phyloP scores from a whole-genome alignment of 2,797 vertebrate species.

The Pseudocheirus occidentalis region DNA sequence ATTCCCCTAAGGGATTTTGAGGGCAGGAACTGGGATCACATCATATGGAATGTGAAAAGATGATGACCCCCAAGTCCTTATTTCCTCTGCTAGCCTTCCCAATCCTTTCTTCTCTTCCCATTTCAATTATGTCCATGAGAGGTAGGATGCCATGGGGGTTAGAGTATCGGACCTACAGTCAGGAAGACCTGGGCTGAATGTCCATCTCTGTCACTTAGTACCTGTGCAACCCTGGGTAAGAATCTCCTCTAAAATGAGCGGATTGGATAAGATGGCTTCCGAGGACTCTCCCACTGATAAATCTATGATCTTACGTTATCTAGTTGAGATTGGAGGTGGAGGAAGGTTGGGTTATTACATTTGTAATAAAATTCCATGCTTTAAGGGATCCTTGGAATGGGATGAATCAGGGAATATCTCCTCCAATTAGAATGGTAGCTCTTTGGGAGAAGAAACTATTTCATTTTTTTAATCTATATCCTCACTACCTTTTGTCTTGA shows the following conservation, averaged over 20 bases:
- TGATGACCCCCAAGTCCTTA: background rate
- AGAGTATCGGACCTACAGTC: background rate
- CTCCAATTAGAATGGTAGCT: background rate
- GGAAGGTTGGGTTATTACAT: background rate
- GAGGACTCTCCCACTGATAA: background rate
- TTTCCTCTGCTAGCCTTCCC: background rate
- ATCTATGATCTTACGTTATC: background rate
- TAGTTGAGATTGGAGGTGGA: background rate
- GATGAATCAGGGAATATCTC: background rate
- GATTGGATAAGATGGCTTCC: background rate
- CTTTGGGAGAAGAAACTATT: background rate
- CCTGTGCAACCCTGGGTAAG: background rate
- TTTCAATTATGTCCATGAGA: background rate
- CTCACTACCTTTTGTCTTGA: background rate
- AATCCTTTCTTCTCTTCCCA: conserved; percentile 7
- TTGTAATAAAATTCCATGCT: background rate
- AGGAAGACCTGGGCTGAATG: background rate
- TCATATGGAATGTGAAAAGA: background rate
- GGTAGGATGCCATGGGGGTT: background rate
- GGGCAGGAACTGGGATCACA: background rate
- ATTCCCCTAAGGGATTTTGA: background rate
- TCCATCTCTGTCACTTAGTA: background rate
- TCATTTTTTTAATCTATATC: background rate
- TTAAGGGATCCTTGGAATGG: background rate
- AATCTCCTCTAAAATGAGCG: background rate